A percentile compares a stretch with the other conserved stretches of the same genome.
Evolutionary conservation across 2,113 vertebrate species (phyloP).

Genomic region (Antechinus flavipes): DNA sequence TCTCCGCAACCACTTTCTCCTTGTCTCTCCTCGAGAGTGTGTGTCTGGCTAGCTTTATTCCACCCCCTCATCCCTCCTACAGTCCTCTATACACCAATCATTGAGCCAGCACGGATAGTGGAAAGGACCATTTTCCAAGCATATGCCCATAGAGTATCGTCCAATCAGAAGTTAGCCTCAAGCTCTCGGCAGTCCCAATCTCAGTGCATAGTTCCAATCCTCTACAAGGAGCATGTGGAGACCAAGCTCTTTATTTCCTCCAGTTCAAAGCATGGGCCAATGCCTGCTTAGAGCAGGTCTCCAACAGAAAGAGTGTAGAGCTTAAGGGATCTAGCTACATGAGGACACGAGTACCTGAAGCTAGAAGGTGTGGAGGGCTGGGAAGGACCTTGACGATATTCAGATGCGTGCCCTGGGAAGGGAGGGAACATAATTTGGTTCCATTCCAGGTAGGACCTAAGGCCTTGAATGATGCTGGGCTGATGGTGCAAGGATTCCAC

Average conservation of each 20-base stretch:
- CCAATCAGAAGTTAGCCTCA: too few relatives aligned
- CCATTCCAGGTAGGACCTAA: background rate
- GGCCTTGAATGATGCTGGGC: background rate
- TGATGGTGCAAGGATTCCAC: background rate
- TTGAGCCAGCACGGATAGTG: too few relatives aligned
- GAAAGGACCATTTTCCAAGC: too few relatives aligned
- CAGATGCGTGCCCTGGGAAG: background rate
- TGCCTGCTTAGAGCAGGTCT: background rate
- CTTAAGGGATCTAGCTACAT: background rate
- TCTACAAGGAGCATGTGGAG: background rate
- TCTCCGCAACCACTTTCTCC: too few relatives aligned
- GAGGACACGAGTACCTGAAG: background rate
- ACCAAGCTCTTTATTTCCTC: background rate
- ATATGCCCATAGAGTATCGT: too few relatives aligned
- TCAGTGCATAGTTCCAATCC: too few relatives aligned
- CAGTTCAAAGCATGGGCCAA: background rate
- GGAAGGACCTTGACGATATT: background rate
- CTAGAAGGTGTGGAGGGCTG: background rate
- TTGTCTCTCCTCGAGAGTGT: too few relatives aligned
- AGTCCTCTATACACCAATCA: too few relatives aligned
- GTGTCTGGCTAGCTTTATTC: too few relatives aligned
- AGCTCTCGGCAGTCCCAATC: too few relatives aligned
- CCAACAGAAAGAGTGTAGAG: background rate
- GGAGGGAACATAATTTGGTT: background rate
- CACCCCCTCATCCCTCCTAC: too few relatives aligned